Conservation (phyloP, 2,797 vertebrate genomes). For the Oreonectes daqikongensis region DNA sequence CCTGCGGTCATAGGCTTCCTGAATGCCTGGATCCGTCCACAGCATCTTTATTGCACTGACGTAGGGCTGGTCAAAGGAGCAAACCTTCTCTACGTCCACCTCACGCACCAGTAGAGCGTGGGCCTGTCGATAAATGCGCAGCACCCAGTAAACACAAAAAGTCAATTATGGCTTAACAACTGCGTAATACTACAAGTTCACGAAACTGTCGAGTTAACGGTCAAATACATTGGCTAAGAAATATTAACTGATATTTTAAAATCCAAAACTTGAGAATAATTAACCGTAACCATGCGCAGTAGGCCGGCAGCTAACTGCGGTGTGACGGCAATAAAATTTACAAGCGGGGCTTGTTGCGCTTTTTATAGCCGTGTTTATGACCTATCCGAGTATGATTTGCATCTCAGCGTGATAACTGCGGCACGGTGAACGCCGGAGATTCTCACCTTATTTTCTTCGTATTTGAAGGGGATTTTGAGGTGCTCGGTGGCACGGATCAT, state of each 20-base stretch:
- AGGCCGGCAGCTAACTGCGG: constrained; percentile 14
- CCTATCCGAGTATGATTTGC: constrained; percentile 47
- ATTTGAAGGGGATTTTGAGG: constrained; percentile 93
- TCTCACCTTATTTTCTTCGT: constrained; percentile 92
- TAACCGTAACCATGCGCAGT: constrained; percentile 12
- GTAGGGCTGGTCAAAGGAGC: constrained; percentile 89
- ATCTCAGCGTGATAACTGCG: constrained; percentile 14
- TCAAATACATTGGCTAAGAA: constrained; percentile 28
- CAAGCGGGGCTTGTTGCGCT: constrained; percentile 31
- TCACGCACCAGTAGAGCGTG: constrained; percentile 94
- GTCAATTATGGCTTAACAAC: constrained; percentile 23
- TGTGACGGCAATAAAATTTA: constrained; percentile 37
- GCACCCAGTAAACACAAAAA: no score
- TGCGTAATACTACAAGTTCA: constrained; percentile 21
- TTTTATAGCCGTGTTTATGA: constrained; percentile 47
- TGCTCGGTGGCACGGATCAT: constrained; percentile 97
- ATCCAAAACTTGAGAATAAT: constrained; percentile 41
- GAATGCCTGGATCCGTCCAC: constrained; percentile 95
- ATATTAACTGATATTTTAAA: constrained; percentile 33
- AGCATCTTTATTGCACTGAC: constrained; percentile 91
- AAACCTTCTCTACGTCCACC: constrained; percentile 97
- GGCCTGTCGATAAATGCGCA: constrained; percentile 70
- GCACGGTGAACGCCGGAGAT: neutral
- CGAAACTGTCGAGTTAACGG: constrained; percentile 18
- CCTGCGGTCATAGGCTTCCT: constrained; percentile 96